phyloP scores from a whole-genome alignment of 2,113 vertebrate genomes.

The Hiodon tergisus region DNA sequence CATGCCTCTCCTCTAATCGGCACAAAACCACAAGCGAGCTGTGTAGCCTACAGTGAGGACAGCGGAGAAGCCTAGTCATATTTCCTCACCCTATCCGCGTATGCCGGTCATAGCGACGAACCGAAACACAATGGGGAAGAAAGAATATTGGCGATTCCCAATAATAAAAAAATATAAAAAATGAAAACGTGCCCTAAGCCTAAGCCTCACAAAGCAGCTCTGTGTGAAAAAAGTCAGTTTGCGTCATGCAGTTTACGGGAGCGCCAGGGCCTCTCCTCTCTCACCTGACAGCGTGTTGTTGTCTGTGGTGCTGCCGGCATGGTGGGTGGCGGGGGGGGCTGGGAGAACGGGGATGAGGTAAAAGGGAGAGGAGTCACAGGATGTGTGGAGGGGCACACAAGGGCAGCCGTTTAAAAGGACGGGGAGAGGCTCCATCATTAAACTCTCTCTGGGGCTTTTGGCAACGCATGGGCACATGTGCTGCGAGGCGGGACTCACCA shows the following conservation, averaged over 20 bases:
- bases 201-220: no score
- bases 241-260: background rate
- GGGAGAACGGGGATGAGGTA: constrained; percentile 32
- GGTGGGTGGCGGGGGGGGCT: constrained; percentile 47
- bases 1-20: no score
- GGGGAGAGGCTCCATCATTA: background rate
- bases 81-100: no score
- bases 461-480: background rate
- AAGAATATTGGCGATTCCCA: no score
- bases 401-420: background rate
- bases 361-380: background rate
- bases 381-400: background rate
- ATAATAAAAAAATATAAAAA: no score
- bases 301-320: constrained; percentile 49
- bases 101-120: no score
- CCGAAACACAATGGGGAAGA: no score
- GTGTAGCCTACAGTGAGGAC: no score
- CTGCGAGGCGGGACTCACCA: constrained; percentile 48
- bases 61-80: no score
- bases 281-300: constrained; percentile 64
- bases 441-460: background rate
- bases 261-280: constrained; percentile 21
- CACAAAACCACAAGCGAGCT: no score
- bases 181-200: no score
- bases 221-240: background rate